Percentiles rank a stretch among this genome's conserved stretches.
Conservation (phyloP, 1,140 invertebrate species). For the Brevipalpus yothersi region DNA sequence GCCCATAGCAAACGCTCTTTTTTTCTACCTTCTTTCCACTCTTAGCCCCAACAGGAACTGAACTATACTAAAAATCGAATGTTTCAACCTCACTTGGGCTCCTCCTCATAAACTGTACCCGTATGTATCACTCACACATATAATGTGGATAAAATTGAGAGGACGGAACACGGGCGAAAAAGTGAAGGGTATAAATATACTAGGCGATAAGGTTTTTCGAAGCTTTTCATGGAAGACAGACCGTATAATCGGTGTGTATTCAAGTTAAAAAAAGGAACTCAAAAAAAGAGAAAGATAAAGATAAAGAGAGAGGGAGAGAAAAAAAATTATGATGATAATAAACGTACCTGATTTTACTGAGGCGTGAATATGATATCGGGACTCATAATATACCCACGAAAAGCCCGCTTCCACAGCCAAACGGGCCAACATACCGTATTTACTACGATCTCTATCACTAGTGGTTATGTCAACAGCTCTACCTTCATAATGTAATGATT, state of each 20-base stretch:
- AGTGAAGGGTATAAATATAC: too few relatives aligned
- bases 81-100: too few relatives aligned
- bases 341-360: conserved; percentile 82
- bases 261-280: background rate
- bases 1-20: too few relatives aligned
- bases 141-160: too few relatives aligned
- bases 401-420: conserved; percentile 90
- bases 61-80: too few relatives aligned
- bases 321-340: background rate
- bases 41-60: too few relatives aligned
- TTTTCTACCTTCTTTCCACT: too few relatives aligned
- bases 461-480: conserved; percentile 84
- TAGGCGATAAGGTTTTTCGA: background rate
- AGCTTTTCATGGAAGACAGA: background rate
- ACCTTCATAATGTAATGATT: conserved; percentile 84
- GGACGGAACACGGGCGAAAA: too few relatives aligned
- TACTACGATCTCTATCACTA: conserved; percentile 64
- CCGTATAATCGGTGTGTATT: background rate
- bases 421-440: conserved; percentile 81
- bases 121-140: too few relatives aligned
- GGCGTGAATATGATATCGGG: conserved; percentile 77
- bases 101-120: too few relatives aligned
- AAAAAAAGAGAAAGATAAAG: background rate
- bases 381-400: conserved; percentile 95
- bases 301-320: background rate